These are phyloP conservation scores for Pachypanchax playfairii DNA, from an alignment of 2,113 vertebrate species.

Conservation along the genomic window DNA sequence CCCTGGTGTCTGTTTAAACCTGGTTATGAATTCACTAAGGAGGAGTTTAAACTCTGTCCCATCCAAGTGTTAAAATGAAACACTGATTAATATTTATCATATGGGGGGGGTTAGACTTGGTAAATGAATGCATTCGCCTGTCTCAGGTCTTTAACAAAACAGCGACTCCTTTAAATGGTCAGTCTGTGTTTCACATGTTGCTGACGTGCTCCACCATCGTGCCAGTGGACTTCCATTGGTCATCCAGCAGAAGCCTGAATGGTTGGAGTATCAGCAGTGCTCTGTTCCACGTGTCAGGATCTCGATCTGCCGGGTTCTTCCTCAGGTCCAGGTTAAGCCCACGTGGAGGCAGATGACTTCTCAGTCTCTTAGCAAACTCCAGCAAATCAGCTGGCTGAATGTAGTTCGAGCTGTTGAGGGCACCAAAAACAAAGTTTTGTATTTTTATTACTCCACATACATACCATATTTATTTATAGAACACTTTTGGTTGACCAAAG, in stretches of 20 bases:
- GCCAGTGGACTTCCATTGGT: slow-evolving; percentile 85
- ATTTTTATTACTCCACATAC: too few relatives aligned
- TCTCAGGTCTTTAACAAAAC: too few relatives aligned
- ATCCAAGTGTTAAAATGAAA: too few relatives aligned
- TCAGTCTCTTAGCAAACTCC: slow-evolving; percentile 82
- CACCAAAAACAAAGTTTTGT: neutral
- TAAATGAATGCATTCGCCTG: too few relatives aligned
- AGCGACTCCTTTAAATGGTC: too few relatives aligned
- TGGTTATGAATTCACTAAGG: too few relatives aligned
- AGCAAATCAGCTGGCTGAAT: slow-evolving; percentile 89
- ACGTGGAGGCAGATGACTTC: slow-evolving; percentile 66
- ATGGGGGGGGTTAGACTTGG: too few relatives aligned
- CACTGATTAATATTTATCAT: too few relatives aligned
- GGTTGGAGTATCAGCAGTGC: slow-evolving; percentile 80
- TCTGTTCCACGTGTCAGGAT: slow-evolving; percentile 79
- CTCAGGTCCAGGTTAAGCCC: slow-evolving; percentile 83
- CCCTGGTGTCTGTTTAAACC: too few relatives aligned
- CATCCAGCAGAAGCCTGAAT: slow-evolving; percentile 79
- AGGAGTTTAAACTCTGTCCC: too few relatives aligned
- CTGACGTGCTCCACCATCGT: slow-evolving; percentile 89
- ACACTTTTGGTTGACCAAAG: too few relatives aligned
- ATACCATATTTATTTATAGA: too few relatives aligned
- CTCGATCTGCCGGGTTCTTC: slow-evolving; percentile 88
- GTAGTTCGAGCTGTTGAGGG: slow-evolving; percentile 85
- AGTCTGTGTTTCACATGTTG: slow-evolving; percentile 71